Evolutionary conservation across 1,140 invertebrate genomes (phyloP), one percentile per base, ranked within the genome.

Genomic region (Drosophila subpulchrella): DNA sequence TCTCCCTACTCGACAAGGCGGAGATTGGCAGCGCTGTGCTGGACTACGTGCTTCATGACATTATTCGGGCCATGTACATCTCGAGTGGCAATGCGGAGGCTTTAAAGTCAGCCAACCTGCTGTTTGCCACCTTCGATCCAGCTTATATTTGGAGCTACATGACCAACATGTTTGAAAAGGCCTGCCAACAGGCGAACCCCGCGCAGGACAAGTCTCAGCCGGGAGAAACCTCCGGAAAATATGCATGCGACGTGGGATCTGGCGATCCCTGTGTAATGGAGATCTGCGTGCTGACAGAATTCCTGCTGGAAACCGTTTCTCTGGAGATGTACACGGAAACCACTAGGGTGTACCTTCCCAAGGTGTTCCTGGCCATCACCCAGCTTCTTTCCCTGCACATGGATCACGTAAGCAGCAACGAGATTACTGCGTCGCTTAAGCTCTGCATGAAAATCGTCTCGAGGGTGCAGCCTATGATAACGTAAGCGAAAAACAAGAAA

Each of bases 71-170:
- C 20, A 89, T 94, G 75, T 93, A 91, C 58, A 75, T 92, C 10
- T 91, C 86, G 32, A 90, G 79, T 55, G 89, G 81, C 6, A 92
- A 92, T 67, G 72, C 77, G 46, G 92, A 96, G 85, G 93, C 98
- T 6, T 93, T 96, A 6, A 98, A 98, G 93, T 97, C 96, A 12
- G 97, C 97, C 1, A 98, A 98, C 92, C 93, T 98, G 27, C 91
- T 98, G 15, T 97, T 98, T 88, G 95, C 96, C 34, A 96, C 96
- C 2, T 93, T 98, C 51, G 97, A 98, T 83, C 95, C 96, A 2
- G 95, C 95, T 50, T 98, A 97, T 86, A 95, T 98, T 48, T 98
- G 97, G 97, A 94, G 95, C 68, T 97, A 96, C 90, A 94, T 97
- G 62, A 96, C 95, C 3, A 94, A 94, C 47, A 92, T 96, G 58